A percentile compares a stretch with the other conserved stretches of the same genome.
Evolutionary conservation across 2,888 invertebrate species (phyloP).

Genomic region (Euzophera pinguis): DNA sequence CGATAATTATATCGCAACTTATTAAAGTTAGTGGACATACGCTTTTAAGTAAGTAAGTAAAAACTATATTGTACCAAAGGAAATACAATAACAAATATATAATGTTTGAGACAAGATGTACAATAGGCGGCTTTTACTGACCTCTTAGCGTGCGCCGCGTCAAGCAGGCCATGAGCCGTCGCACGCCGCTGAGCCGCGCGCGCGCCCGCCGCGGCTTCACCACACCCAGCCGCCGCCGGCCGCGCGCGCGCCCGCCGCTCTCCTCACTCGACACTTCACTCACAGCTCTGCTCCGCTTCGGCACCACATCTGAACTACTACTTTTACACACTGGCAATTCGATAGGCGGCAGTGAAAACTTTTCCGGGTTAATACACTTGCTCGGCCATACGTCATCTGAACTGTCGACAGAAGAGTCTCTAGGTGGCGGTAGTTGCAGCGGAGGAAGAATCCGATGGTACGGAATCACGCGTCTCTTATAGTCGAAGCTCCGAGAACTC

Average conservation of each 20-base stretch:
- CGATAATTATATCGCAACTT: not conserved
- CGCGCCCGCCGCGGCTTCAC: conserved; percentile 36
- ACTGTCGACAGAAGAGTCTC: conserved; percentile 32
- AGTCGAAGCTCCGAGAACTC: conserved; percentile 33
- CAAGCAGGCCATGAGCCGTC: conserved; percentile 50
- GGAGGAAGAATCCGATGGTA: conserved; percentile 56
- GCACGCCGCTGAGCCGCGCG: conserved; percentile 43
- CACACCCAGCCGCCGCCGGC: conserved; percentile 23
- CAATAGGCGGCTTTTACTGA: no score
- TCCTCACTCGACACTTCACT: conserved; percentile 21
- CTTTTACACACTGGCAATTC: conserved; percentile 30
- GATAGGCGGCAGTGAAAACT: conserved; percentile 46
- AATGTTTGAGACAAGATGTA: no score
- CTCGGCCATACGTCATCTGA: conserved; percentile 51
- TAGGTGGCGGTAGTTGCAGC: conserved; percentile 47
- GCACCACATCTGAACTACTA: conserved; percentile 12
- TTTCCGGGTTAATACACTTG: conserved; percentile 38
- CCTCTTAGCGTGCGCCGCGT: conserved; percentile 53
- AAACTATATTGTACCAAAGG: no score
- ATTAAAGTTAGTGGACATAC: no score
- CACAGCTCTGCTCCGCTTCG: conserved; percentile 16
- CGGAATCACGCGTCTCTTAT: conserved; percentile 40
- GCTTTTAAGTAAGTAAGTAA: no score
- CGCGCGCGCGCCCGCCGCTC: conserved; percentile 22
- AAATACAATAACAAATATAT: no score